Percentiles rank a stretch among this genome's conserved stretches.
These are phyloP conservation scores for Megaustenia siamemsis DNA, from an alignment of 2,888 invertebrate genomes.

Conservation along the genomic window DNA sequence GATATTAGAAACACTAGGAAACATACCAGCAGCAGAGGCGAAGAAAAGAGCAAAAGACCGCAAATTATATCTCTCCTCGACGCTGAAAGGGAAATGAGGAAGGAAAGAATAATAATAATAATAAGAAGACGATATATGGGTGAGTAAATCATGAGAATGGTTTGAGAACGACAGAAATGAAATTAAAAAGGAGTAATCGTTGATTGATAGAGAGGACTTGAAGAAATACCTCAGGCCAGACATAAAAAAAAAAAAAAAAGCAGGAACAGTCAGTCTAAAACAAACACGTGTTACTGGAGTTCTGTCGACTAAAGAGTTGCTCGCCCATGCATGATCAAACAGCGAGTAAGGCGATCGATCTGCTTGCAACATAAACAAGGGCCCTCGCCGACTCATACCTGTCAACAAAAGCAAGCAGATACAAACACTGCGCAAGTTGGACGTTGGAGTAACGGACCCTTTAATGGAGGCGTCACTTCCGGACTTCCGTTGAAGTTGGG, in stretches of 20 bases:
- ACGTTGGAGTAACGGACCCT: slow-evolving; percentile 3
- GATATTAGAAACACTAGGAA: too few relatives aligned
- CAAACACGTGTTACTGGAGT: slow-evolving; percentile 31
- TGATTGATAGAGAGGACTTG: slow-evolving; percentile 12
- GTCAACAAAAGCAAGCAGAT: slow-evolving; percentile 45
- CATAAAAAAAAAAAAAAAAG: not conserved
- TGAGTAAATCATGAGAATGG: too few relatives aligned
- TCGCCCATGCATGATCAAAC: slow-evolving; percentile 43
- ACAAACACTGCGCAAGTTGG: slow-evolving; percentile 26
- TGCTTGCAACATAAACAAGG: slow-evolving; percentile 35
- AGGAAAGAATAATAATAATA: too few relatives aligned
- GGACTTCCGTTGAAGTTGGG: slow-evolving; percentile 29
- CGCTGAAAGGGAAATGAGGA: too few relatives aligned
- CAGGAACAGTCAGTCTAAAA: slow-evolving; percentile 16
- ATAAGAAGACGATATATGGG: too few relatives aligned
- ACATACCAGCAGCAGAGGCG: too few relatives aligned
- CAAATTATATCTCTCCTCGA: too few relatives aligned
- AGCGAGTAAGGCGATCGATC: slow-evolving; percentile 27
- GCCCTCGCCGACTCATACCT: slow-evolving; percentile 16
- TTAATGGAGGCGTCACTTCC: slow-evolving; percentile 40
- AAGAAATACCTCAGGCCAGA: not conserved
- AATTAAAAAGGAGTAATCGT: not conserved
- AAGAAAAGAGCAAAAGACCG: too few relatives aligned
- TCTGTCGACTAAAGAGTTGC: slow-evolving; percentile 20
- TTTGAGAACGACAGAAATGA: not conserved